Percentiles rank a stretch among this genome's conserved stretches.
Conservation (phyloP, 2,113 vertebrate species). For the Petromus typicus region DNA sequence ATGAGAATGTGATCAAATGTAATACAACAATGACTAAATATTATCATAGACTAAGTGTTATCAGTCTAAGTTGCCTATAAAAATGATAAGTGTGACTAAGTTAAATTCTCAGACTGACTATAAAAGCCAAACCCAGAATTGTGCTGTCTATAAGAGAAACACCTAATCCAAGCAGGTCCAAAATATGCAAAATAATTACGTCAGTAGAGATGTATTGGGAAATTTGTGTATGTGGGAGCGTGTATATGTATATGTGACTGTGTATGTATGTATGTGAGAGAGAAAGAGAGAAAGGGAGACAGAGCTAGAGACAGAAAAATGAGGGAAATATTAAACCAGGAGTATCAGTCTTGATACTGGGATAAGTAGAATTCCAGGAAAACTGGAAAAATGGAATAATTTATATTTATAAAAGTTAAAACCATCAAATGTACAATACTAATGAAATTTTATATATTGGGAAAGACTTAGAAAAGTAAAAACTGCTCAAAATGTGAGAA, state of each 20-base stretch:
- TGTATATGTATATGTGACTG: too few relatives aligned
- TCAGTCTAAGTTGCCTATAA: too few relatives aligned
- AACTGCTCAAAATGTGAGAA: not conserved
- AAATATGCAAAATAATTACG: not conserved
- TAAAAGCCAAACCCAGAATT: not conserved
- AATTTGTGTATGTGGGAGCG: not conserved
- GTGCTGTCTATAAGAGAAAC: not conserved
- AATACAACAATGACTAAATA: too few relatives aligned
- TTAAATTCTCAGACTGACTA: not conserved
- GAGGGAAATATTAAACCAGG: not conserved
- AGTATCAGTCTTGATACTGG: not conserved
- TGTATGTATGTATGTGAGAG: too few relatives aligned
- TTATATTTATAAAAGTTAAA: slow-evolving; percentile 4
- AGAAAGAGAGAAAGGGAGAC: not conserved
- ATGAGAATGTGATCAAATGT: not conserved
- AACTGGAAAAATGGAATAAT: not conserved
- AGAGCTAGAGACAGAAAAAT: not conserved
- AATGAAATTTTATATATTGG: not conserved
- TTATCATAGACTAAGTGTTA: too few relatives aligned
- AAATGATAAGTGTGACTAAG: not conserved
- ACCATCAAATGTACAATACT: not conserved
- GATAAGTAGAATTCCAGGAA: not conserved
- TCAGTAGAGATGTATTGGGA: not conserved
- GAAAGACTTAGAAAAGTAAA: not conserved
- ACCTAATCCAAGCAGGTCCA: not conserved